Evolutionary conservation across 2,113 vertebrate species (phyloP).

Genomic region (Mus spicilegus): DNA sequence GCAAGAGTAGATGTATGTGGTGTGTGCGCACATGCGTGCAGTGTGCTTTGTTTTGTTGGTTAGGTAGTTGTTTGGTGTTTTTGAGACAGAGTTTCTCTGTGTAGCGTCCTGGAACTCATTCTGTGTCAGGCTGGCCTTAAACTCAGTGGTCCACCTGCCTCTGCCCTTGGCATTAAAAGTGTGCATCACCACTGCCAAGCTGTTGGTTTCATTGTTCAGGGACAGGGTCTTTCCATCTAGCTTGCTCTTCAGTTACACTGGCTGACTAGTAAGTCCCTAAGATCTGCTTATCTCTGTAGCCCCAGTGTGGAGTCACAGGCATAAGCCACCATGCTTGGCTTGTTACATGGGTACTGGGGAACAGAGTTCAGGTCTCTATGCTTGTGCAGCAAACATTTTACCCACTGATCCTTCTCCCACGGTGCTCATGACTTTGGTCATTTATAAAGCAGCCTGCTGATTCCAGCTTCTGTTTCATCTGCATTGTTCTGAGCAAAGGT

Average conservation of each 20-base stretch:
- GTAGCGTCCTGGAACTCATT: background rate
- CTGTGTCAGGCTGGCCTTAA: background rate
- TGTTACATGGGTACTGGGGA: background rate
- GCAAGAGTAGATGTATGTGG: too few relatives aligned
- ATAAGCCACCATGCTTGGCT: background rate
- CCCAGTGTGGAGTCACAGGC: background rate
- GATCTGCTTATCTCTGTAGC: background rate
- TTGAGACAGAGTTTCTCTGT: background rate
- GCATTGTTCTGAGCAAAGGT: background rate
- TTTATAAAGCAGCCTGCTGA: background rate
- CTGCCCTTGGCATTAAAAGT: background rate
- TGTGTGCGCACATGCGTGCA: too few relatives aligned
- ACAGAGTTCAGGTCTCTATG: background rate
- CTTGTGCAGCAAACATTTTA: background rate
- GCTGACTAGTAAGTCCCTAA: background rate
- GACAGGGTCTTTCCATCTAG: background rate
- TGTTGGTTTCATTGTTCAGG: background rate
- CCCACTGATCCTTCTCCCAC: background rate
- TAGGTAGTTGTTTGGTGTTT: background rate
- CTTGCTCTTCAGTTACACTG: background rate
- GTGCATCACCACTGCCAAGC: background rate
- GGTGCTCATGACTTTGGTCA: background rate
- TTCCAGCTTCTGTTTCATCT: background rate
- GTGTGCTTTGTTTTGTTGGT: too few relatives aligned
- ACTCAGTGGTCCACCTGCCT: background rate